Conservation (phyloP, 2,797 vertebrate genomes). For the Anguilla pacifica region DNA sequence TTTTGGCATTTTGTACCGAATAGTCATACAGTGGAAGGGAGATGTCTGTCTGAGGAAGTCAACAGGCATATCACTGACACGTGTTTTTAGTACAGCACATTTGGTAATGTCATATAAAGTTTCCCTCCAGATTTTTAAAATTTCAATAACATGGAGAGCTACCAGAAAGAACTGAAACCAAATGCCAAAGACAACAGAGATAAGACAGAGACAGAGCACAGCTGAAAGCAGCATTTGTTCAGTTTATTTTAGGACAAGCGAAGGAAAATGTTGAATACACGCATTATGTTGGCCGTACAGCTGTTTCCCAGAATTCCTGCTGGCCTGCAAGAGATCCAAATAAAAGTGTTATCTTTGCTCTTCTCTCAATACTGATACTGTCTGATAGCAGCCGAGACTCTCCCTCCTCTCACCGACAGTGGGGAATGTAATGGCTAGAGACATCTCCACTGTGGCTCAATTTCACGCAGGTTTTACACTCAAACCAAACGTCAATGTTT, state of each 20-base stretch:
- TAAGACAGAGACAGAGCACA: background rate
- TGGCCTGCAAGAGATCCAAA: background rate
- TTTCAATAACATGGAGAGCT: background rate
- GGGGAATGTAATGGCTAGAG: background rate
- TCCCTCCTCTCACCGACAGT: background rate
- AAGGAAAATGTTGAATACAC: background rate
- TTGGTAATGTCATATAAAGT: background rate
- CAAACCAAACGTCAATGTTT: too few species aligned
- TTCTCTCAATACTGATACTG: background rate
- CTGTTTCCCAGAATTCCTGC: background rate
- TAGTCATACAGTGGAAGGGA: background rate
- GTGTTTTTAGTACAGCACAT: background rate
- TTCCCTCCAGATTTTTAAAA: background rate
- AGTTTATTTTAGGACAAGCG: background rate
- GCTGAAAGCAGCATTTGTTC: background rate
- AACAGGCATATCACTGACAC: background rate
- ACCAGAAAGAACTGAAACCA: background rate
- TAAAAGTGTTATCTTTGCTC: background rate
- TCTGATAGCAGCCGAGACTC: background rate
- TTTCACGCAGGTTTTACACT: background rate
- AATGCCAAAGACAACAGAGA: constrained; percentile 12
- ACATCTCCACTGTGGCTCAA: background rate
- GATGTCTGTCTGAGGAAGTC: background rate
- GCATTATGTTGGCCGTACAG: background rate
- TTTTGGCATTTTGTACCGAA: background rate